Evolutionary conservation across 2,888 invertebrate genomes (phyloP).

Genomic region (Liopterus haemorrhoidalis): DNA sequence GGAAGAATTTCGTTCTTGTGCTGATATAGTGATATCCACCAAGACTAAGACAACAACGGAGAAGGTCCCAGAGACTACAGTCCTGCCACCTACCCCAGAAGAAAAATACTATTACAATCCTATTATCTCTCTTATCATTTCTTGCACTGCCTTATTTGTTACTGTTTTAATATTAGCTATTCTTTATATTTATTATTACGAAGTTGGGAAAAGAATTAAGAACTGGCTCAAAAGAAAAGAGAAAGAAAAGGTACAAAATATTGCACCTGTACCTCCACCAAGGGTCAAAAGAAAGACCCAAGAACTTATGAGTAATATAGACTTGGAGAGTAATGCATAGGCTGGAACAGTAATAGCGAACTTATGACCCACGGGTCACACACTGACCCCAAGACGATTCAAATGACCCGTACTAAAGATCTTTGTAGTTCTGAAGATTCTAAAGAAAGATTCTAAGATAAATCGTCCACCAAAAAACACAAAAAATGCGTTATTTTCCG

Average conservation of each 20-base stretch:
- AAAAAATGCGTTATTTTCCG: too few species aligned
- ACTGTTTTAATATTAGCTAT: conserved; percentile 59
- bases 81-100: conserved; percentile 28
- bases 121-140: conserved; percentile 55
- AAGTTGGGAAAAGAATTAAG: conserved; percentile 63
- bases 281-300: conserved; percentile 33
- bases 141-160: conserved; percentile 60
- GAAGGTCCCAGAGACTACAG: conserved; percentile 17
- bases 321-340: too few species aligned
- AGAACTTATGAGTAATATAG: too few species aligned
- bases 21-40: conserved; percentile 63
- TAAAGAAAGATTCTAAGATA: too few species aligned
- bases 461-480: too few species aligned
- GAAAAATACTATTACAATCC: conserved; percentile 45
- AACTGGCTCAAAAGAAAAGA: conserved; percentile 49
- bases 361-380: too few species aligned
- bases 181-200: conserved; percentile 71
- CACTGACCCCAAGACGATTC: too few species aligned
- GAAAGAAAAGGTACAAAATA: conserved; percentile 14
- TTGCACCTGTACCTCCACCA: conserved; percentile 39
- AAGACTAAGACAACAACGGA: conserved; percentile 21
- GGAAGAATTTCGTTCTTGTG: conserved; percentile 81
- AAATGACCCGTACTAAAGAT: too few species aligned
- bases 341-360: too few species aligned
- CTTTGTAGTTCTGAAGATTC: too few species aligned